phyloP scores from a whole-genome alignment of 2,888 invertebrate genomes.

The Portevinia maculata region DNA sequence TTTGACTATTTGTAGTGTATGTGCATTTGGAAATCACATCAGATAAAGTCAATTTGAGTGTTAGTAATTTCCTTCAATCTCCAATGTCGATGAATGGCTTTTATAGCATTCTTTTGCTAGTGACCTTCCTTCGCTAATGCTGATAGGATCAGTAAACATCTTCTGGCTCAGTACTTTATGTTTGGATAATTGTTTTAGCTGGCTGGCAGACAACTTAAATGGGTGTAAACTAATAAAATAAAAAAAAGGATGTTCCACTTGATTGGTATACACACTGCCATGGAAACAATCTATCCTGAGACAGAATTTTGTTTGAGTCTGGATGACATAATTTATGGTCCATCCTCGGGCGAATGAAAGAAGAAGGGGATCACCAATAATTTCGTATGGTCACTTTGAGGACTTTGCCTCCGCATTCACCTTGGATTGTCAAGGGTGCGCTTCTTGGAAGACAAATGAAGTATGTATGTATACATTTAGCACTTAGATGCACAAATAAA shows the following conservation, averaged over 20 bases:
- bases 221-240: conserved; percentile 68
- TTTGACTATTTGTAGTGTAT: too few relatives aligned
- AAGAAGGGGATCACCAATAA: conserved; percentile 20
- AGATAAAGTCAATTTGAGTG: conserved; percentile 38
- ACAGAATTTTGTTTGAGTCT: conserved; percentile 61
- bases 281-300: conserved; percentile 59
- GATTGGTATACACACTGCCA: conserved; percentile 50
- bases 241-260: conserved; percentile 67
- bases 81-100: conserved; percentile 29
- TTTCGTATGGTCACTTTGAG: conserved; percentile 69
- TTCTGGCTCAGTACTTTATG: conserved; percentile 29
- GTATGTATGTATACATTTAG: conserved; percentile 45
- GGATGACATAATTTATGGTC: conserved; percentile 65
- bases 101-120: conserved; percentile 31
- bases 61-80: conserved; percentile 11
- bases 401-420: conserved; percentile 7
- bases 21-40: conserved; percentile 38
- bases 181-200: conserved; percentile 63
- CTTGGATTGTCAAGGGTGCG: conserved; percentile 24
- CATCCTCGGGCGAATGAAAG: conserved; percentile 8
- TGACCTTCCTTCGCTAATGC: conserved; percentile 22
- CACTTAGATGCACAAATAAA: conserved; percentile 49
- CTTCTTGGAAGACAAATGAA: conserved; percentile 51
- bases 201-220: conserved; percentile 64
- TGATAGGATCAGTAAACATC: conserved; percentile 55